These are phyloP conservation scores for Argya squamiceps DNA, from an alignment of 2,797 vertebrate species.

Conservation along the genomic window DNA sequence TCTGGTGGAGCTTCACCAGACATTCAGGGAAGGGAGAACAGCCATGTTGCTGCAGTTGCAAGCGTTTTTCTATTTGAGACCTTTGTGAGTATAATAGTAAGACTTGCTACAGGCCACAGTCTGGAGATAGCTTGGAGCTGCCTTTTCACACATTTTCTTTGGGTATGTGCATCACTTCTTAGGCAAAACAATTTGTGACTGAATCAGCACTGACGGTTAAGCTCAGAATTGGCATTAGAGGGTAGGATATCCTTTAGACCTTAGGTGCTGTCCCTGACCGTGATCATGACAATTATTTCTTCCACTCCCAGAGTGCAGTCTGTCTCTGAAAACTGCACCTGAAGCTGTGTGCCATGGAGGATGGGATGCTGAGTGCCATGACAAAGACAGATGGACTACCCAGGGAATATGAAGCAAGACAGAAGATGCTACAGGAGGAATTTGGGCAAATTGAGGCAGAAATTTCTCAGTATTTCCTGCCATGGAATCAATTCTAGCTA, in stretches of 20 bases:
- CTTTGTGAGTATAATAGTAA: background rate
- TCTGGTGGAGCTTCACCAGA: background rate
- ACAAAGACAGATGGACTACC: background rate
- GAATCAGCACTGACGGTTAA: background rate
- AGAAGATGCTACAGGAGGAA: background rate
- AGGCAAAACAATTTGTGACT: background rate
- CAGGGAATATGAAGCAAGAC: background rate
- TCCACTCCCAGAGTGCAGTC: background rate
- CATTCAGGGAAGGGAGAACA: background rate
- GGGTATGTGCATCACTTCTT: background rate
- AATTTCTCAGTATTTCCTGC: background rate
- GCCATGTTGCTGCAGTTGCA: background rate
- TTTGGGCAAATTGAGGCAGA: background rate
- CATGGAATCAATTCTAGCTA: background rate
- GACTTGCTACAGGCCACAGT: background rate
- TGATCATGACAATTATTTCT: background rate
- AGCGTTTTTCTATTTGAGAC: background rate
- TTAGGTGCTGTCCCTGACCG: background rate
- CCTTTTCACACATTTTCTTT: background rate
- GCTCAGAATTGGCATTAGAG: background rate
- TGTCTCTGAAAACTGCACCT: background rate
- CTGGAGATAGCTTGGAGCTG: background rate
- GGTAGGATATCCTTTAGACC: background rate
- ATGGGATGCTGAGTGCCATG: background rate
- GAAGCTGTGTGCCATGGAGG: background rate